Conservation (phyloP, 2,888 invertebrate species). For the Nineta flava region DNA sequence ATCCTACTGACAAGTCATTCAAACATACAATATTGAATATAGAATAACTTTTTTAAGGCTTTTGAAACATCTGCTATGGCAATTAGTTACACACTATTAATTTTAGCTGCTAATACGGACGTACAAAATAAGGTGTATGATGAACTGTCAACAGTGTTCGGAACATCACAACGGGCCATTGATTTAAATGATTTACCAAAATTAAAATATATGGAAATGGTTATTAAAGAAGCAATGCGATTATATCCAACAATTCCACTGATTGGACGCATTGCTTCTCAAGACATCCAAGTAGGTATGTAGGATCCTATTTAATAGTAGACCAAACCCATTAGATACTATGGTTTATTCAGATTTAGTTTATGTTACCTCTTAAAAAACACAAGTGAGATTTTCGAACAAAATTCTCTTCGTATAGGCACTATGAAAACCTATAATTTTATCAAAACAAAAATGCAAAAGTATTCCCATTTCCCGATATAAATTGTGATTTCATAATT, state of each 20-base stretch:
- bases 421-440: too few relatives aligned
- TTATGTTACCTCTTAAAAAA: too few relatives aligned
- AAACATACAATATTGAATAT: too few relatives aligned
- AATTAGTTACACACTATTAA: not conserved
- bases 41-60: not conserved
- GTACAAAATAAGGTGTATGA: not conserved
- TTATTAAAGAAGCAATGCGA: slow-evolving; percentile 20
- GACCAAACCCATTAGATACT: too few relatives aligned
- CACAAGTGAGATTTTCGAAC: too few relatives aligned
- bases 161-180: slow-evolving; percentile 6
- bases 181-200: slow-evolving; percentile 15
- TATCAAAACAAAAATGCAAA: too few relatives aligned
- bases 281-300: slow-evolving; percentile 18
- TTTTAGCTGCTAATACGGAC: not conserved
- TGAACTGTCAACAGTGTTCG: not conserved
- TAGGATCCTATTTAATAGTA: too few relatives aligned
- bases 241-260: slow-evolving; percentile 20
- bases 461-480: too few relatives aligned
- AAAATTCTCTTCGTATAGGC: too few relatives aligned
- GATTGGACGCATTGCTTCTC: slow-evolving; percentile 16
- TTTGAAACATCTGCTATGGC: not conserved
- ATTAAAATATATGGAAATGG: slow-evolving; percentile 19
- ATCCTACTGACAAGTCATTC: too few relatives aligned
- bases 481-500: too few relatives aligned
- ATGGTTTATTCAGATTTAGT: too few relatives aligned